Base-by-base conservation (phyloP, 1,140 invertebrate genomes). In the Anoplophora glabripennis region DNA sequence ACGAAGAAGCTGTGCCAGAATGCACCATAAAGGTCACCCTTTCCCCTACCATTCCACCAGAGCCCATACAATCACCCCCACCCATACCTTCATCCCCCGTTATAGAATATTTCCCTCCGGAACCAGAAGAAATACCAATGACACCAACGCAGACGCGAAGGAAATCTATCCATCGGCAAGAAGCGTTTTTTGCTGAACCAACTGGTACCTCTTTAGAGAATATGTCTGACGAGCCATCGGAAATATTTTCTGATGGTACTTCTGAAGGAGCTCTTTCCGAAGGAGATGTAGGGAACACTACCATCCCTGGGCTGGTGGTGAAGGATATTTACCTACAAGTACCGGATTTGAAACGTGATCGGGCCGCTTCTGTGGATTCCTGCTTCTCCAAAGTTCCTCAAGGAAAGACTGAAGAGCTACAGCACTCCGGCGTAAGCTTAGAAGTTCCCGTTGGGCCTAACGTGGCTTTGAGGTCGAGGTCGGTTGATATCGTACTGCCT, bases 401-500 rank as follows among this genome's bases (percentile, higher is more conserved):
- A 33, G 81, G 81, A 2, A 86, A 87, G 69, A 83, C 84, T 7
- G 86, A 88, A 59, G 83, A 88, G 64, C 61, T 84, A 48, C 79
- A 85, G 64, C 80, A 81, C 56, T 79, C 79, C n/a, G 78, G 76
- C 12, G 79, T 80, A 41, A 81, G 82, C 41, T 74, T 78, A 14
- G 77, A 81, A 64, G 84, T 82, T 36, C 78, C 89, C 3, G 81
- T 84, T 14, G 87, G 89, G 11, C 87, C 88, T 0, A 84, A 84
- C 59, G 80, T 84, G 40, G 81, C 83, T 7, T 80, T 86, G 3
- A 80, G 93, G n/a, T 94, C 92, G 4, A 84, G 90, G 54, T 94
- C 91, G 28, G 92, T 95, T 40, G 92, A 96, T 74, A 93, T 95
- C 58, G 90, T 91, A 10, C 77, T 96, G 53, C 92, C 93, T 0